Evolutionary conservation across 2,888 invertebrate genomes (phyloP), one percentile per base, ranked within the genome.

Genomic region (Carpatolechia fugitivella): DNA sequence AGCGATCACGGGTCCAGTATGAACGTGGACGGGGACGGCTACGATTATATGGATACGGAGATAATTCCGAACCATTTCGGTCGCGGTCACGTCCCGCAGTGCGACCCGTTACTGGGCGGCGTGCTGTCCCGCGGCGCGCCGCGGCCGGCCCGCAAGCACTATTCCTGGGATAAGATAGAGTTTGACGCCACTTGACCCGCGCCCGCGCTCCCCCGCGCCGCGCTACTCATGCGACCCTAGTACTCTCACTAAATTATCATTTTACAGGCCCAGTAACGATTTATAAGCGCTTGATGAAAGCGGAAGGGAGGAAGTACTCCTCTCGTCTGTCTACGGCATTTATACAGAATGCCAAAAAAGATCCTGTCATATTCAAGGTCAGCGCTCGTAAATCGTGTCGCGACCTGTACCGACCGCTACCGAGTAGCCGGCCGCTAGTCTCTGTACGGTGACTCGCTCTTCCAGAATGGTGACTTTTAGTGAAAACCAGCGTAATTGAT

Each of bases 161-260:
- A 94, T 68, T 92, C 93, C 13, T 96, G 96, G 96, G 95, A 95
- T 78, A 93, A 93, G 75, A 92, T 94, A 65, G 95, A 95, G 82
- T 95, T 92, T 80, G 94, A 94, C 75, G 93, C 94, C 80, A 90
- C 90, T 68, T 90, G 90, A 90, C 90, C 24, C 24, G 6, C n/a
- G n/a, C n/a, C n/a, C n/a, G n/a, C n/a, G n/a, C n/a, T n/a, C n/a
- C n/a, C n/a, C n/a, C n/a, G n/a, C n/a, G n/a, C n/a, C n/a, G n/a
- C 24, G 24, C 24, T 24, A 24, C 24, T 24, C 24, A 24, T 24
- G 24, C 24, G 24, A 24, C 24, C 24, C 24, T 24, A 24, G 24
- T 24, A 24, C 24, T 6, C 18, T 46, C 11, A 24, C 18, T 46
- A 16, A 18, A 14, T 29, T 33, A 46, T 49, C 3, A 3, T 24